Percentiles rank a stretch among this genome's conserved stretches.
These are phyloP conservation scores for Aphelenchoides fujianensis DNA, from an alignment of 1,140 invertebrate genomes.

Conservation along the genomic window DNA sequence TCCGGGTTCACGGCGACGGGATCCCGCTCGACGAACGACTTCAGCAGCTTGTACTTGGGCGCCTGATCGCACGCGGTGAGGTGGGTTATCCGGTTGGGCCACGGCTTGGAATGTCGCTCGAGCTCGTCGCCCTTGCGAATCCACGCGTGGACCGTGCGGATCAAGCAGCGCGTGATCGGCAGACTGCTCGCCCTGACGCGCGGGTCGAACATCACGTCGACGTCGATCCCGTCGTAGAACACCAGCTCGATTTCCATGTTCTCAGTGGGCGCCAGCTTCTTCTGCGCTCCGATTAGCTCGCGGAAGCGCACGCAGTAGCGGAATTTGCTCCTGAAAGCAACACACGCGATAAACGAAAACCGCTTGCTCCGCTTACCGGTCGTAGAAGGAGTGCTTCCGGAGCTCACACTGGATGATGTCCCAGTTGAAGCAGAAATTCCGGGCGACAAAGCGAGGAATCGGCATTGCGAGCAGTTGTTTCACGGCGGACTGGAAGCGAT, in stretches of 20 bases:
- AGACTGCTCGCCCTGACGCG: slow-evolving; percentile 4
- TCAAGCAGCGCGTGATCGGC: neutral
- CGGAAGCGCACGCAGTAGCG: slow-evolving; percentile 3
- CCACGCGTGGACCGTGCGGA: neutral
- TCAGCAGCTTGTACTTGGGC: slow-evolving; percentile 6
- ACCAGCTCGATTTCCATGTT: neutral
- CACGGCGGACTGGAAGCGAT: neutral
- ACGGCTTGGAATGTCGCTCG: neutral
- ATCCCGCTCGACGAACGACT: neutral
- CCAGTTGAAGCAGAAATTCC: slow-evolving; percentile 17
- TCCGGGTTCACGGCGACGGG: neutral
- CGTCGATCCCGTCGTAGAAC: slow-evolving; percentile 6
- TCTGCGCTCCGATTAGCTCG: slow-evolving; percentile 16
- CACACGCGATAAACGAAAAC: neutral
- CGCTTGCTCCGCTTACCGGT: neutral
- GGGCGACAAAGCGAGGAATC: slow-evolving; percentile 1
- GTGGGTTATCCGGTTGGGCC: neutral
- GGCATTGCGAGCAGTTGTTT: slow-evolving; percentile 16
- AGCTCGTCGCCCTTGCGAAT: neutral
- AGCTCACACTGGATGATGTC: neutral
- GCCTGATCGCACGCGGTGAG: neutral
- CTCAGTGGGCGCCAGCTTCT: slow-evolving; percentile 16
- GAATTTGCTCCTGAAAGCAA: neutral
- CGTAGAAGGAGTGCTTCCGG: neutral
- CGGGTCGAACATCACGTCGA: neutral